Percentiles rank a stretch among this genome's conserved stretches.
Evolutionary conservation across 2,113 vertebrate species (phyloP).

Genomic region (Phainopepla nitens): DNA sequence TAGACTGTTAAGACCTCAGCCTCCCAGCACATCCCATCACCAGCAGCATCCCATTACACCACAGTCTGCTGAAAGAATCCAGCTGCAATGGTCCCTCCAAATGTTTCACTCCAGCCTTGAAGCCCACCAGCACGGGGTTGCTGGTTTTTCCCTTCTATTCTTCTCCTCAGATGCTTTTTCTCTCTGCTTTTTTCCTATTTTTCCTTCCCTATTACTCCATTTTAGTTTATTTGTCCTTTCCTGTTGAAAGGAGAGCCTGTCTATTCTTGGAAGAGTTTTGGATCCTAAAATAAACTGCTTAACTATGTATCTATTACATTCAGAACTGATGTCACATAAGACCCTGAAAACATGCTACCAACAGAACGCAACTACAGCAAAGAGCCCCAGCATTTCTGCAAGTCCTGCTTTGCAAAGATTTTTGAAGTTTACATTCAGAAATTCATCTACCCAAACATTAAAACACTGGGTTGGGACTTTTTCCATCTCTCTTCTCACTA

Average conservation of each 20-base stretch:
- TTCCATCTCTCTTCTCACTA: neutral
- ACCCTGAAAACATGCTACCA: neutral
- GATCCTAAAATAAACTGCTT: conserved; percentile 59
- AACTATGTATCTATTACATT: conserved; percentile 61
- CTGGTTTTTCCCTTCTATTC: neutral
- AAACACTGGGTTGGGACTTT: fast-evolving
- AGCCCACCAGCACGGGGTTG: neutral
- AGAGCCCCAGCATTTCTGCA: neutral
- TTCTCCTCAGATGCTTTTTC: neutral
- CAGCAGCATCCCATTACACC: neutral
- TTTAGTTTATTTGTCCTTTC: conserved; percentile 46
- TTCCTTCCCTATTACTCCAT: neutral
- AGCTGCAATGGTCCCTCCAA: neutral
- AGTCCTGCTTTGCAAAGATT: neutral
- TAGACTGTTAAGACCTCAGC: neutral
- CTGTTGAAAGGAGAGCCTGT: conserved; percentile 17
- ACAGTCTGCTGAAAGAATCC: neutral
- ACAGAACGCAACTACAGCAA: neutral
- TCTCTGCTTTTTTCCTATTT: neutral
- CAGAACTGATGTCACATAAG: conserved; percentile 37
- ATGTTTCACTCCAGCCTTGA: neutral
- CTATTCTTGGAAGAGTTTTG: conserved; percentile 46
- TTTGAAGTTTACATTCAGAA: neutral
- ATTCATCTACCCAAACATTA: neutral
- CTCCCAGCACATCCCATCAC: neutral